These are phyloP conservation scores for Sebastes diploproa DNA, from an alignment of 2,797 vertebrate genomes.

Conservation along the genomic window DNA sequence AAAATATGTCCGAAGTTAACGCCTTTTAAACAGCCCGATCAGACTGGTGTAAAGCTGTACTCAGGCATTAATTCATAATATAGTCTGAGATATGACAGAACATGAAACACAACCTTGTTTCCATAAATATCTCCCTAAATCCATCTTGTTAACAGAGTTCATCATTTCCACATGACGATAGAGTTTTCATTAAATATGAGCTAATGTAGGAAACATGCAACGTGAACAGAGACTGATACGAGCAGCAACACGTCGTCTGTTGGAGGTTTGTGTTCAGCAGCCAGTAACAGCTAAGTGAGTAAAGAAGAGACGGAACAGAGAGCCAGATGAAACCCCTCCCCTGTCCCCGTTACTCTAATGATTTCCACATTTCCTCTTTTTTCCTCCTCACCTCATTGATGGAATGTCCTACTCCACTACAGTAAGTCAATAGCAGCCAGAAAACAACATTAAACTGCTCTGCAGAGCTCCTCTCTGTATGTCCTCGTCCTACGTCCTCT, in stretches of 20 bases:
- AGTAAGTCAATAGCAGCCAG: conserved; percentile 52
- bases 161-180: background rate
- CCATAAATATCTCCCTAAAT: conserved; percentile 26
- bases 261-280: conserved; percentile 55
- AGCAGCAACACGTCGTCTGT: conserved; percentile 58
- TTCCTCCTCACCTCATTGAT: conserved; percentile 50
- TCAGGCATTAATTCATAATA: background rate
- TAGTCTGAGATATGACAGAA: background rate
- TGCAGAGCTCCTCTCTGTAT: background rate
- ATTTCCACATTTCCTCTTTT: conserved; percentile 77
- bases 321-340: conserved; percentile 72
- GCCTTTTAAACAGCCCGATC: background rate
- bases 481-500: too few relatives aligned
- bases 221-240: conserved; percentile 24
- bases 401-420: conserved; percentile 37
- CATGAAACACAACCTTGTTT: background rate
- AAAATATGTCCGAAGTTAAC: background rate
- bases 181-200: conserved; percentile 66
- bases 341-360: conserved; percentile 71
- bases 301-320: conserved; percentile 66
- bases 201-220: conserved; percentile 27
- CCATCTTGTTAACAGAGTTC: background rate
- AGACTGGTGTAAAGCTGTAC: background rate
- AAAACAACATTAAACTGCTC: conserved; percentile 57
- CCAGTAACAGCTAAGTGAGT: conserved; percentile 71